Evolutionary conservation across 30 jellyfish, hydroid and myxozoan genomes (phyloP).

Genomic region (Turritopsis rubra): DNA sequence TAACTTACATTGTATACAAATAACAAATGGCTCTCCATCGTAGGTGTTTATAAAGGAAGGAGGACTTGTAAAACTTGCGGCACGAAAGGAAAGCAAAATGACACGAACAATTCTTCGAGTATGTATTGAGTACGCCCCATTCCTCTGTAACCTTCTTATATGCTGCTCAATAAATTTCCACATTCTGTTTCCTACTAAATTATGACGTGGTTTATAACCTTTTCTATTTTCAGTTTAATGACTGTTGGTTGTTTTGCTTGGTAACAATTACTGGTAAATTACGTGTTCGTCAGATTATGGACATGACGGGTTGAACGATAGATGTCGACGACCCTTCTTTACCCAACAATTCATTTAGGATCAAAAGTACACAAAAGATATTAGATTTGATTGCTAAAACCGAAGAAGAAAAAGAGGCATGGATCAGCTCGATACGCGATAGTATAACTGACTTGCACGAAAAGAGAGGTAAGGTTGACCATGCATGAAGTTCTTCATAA

Average conservation of each 20-base stretch:
- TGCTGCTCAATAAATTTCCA: background rate
- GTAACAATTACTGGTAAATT: slow-evolving; percentile 62
- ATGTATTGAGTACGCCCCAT: too few relatives aligned
- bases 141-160: background rate
- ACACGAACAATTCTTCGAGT: slow-evolving; percentile 70
- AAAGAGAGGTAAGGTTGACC: too few relatives aligned
- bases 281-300: slow-evolving; percentile 93
- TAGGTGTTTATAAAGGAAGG: slow-evolving; percentile 94
- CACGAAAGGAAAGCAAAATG: slow-evolving; percentile 80
- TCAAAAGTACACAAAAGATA: slow-evolving; percentile 81
- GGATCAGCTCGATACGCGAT: slow-evolving; percentile 57
- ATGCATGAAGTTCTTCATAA: too few relatives aligned
- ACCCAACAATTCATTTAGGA: slow-evolving; percentile 62
- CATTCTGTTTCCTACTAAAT: too few relatives aligned
- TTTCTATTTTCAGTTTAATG: slow-evolving; percentile 76
- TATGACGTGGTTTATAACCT: too few relatives aligned
- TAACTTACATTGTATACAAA: too few relatives aligned
- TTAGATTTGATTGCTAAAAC: slow-evolving; percentile 71
- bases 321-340: slow-evolving; percentile 58
- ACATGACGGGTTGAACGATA: slow-evolving; percentile 68
- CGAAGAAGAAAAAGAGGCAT: slow-evolving; percentile 68
- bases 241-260: slow-evolving; percentile 68
- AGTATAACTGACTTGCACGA: slow-evolving; percentile 67
- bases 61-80: slow-evolving; percentile 89
- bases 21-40: background rate